Percentiles rank a stretch among this genome's conserved stretches.
These are phyloP conservation scores for Sceloporus undulatus DNA, from an alignment of 2,113 vertebrate species.

Conservation along the genomic window DNA sequence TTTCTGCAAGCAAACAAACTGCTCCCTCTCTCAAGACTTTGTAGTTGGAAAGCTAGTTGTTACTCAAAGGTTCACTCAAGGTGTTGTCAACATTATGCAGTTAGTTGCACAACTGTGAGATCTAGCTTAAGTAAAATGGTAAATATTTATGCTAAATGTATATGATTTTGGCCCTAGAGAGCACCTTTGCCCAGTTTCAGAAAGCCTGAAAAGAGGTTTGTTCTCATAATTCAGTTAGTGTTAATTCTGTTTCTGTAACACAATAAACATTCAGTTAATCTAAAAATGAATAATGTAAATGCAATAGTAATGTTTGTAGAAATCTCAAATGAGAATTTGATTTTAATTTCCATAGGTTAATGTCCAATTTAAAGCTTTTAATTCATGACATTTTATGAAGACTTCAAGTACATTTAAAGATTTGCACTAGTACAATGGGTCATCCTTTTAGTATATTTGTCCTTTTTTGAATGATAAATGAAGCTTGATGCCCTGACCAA, in stretches of 20 bases:
- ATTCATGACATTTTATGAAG: not conserved
- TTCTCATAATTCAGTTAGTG: not conserved
- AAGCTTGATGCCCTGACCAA: too few relatives aligned
- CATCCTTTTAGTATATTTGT: too few relatives aligned
- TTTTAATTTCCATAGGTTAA: not conserved
- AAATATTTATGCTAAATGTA: too few relatives aligned
- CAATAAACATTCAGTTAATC: not conserved
- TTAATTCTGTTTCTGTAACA: not conserved
- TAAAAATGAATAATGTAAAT: not conserved
- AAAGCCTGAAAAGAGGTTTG: not conserved
- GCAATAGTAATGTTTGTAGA: not conserved
- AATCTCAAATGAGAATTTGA: not conserved
- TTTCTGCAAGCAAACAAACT: too few relatives aligned
- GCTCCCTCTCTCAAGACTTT: too few relatives aligned
- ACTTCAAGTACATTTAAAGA: not conserved
- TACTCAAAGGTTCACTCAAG: too few relatives aligned
- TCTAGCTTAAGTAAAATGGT: too few relatives aligned
- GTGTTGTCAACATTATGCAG: too few relatives aligned
- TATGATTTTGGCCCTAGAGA: not conserved
- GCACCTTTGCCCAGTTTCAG: not conserved
- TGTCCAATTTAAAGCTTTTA: not conserved
- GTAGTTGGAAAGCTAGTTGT: too few relatives aligned
- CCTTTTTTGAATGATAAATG: too few relatives aligned
- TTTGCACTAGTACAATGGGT: not conserved
- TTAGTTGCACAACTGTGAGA: too few relatives aligned